These are phyloP conservation scores for Mylabris sibirica DNA, from an alignment of 2,888 invertebrate genomes.

Conservation along the genomic window DNA sequence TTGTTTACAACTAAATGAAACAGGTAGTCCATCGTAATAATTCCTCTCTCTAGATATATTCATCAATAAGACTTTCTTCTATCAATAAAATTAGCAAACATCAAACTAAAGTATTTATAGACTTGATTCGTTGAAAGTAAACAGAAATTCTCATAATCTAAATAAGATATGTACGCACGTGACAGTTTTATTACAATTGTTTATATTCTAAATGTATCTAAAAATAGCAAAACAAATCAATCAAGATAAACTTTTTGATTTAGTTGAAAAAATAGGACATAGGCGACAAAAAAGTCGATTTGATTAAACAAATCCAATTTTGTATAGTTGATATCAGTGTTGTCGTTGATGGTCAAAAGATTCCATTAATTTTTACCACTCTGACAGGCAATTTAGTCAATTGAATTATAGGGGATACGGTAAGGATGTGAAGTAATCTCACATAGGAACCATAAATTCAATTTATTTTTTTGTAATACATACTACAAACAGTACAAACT, in stretches of 20 bases:
- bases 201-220: neutral
- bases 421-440: neutral
- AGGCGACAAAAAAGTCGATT: too few species aligned
- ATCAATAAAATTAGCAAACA: neutral
- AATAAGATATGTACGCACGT: too few species aligned
- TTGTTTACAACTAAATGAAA: too few species aligned
- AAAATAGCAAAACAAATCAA: neutral
- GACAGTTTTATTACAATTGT: too few species aligned
- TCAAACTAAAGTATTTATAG: too few species aligned
- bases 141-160: too few species aligned
- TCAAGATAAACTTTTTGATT: too few species aligned
- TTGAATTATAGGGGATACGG: neutral
- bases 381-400: neutral
- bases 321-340: neutral
- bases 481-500: neutral
- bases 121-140: too few species aligned
- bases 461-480: neutral
- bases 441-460: neutral
- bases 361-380: neutral
- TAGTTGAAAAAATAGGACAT: too few species aligned
- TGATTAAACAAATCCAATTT: neutral
- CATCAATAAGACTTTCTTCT: neutral
- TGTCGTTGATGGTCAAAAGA: neutral
- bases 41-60: too few species aligned
- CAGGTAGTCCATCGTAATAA: too few species aligned